Conservation (phyloP, 2,888 invertebrate genomes). For the Dichetophora obliterata region DNA sequence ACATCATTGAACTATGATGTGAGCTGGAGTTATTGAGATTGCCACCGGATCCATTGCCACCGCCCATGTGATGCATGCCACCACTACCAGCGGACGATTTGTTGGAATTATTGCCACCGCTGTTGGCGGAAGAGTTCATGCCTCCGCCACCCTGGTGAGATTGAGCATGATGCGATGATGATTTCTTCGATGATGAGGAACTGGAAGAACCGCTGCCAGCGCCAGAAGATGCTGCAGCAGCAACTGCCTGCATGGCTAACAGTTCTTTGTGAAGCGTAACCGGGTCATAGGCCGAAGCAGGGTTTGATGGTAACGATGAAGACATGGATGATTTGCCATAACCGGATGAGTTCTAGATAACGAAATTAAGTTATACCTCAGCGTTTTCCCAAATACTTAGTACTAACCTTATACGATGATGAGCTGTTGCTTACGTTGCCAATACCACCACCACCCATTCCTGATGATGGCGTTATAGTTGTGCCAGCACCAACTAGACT, state of each 20-base stretch:
- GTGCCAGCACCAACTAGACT: conserved; percentile 65
- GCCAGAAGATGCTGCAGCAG: conserved; percentile 64
- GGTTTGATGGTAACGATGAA: conserved; percentile 59
- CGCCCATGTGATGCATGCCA: conserved; percentile 47
- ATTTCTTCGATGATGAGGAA: conserved; percentile 54
- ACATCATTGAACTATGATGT: conserved; percentile 57
- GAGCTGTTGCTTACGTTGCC: conserved; percentile 53
- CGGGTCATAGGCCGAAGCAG: conserved; percentile 68
- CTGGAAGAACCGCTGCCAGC: conserved; percentile 49
- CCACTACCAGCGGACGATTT: conserved; percentile 15
- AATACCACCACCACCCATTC: conserved; percentile 53
- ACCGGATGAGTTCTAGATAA: conserved; percentile 59
- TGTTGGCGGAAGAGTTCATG: conserved; percentile 36
- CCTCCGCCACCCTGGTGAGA: conserved; percentile 46
- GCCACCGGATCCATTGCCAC: conserved; percentile 38
- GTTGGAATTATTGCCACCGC: conserved; percentile 30
- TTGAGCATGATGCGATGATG: conserved; percentile 51
- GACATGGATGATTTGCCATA: conserved; percentile 66
- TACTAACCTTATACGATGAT: conserved; percentile 28
- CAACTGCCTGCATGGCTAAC: conserved; percentile 69
- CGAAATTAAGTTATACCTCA: background rate
- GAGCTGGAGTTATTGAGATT: conserved; percentile 43
- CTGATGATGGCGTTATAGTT: conserved; percentile 63
- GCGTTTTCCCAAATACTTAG: background rate
- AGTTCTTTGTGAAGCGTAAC: conserved; percentile 69